Conservation (phyloP, 2,888 invertebrate species). For the Aphelenchoides bicaudatus region DNA sequence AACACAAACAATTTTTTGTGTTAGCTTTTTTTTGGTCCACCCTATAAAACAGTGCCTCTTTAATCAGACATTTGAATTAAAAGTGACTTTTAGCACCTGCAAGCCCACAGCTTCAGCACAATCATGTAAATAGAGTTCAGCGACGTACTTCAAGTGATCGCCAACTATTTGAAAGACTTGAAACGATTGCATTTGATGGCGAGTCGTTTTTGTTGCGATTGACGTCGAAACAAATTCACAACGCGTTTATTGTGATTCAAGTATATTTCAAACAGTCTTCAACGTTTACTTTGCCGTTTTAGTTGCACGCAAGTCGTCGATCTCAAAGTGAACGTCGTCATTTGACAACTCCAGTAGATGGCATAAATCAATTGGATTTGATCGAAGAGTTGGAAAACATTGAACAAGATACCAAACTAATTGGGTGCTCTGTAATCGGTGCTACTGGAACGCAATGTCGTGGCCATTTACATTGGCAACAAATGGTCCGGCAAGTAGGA, state of each 20-base stretch:
- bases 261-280: too few species aligned
- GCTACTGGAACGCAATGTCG: slow-evolving; percentile 24
- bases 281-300: too few species aligned
- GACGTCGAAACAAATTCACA: slow-evolving; percentile 40
- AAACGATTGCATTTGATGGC: slow-evolving; percentile 29
- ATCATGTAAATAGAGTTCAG: slow-evolving; percentile 12
- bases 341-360: too few species aligned
- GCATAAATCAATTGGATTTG: too few species aligned
- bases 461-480: slow-evolving; percentile 54
- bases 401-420: slow-evolving; percentile 22
- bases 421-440: slow-evolving; percentile 56
- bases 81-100: too few species aligned
- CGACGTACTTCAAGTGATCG: neutral
- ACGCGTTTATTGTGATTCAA: slow-evolving; percentile 50
- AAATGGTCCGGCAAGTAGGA: slow-evolving; percentile 56
- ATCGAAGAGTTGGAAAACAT: too few species aligned
- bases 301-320: too few species aligned
- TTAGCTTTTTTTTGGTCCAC: too few species aligned
- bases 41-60: too few species aligned
- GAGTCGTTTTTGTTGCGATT: slow-evolving; percentile 54
- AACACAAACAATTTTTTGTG: too few species aligned
- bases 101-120: slow-evolving; percentile 1
- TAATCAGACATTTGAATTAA: too few species aligned
- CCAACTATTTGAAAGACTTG: neutral
- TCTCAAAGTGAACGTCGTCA: too few species aligned